Conservation (phyloP, 2,797 vertebrate species). For the Sylvilagus floridanus region DNA sequence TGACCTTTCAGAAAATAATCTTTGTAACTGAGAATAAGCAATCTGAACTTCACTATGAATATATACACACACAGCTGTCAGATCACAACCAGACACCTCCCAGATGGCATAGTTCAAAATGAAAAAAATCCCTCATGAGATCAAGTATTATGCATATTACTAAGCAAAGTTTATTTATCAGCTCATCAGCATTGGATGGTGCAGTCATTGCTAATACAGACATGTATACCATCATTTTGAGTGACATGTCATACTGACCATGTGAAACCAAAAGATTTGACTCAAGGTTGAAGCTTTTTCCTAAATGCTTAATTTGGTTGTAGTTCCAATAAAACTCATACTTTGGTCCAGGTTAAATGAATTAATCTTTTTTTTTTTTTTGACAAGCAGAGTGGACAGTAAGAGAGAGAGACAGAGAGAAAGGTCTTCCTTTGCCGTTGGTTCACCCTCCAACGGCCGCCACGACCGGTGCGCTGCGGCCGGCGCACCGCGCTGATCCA, state of each 20-base stretch:
- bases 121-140: conserved; percentile 6
- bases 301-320: background rate
- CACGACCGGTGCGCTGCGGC: no score
- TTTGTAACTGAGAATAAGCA: background rate
- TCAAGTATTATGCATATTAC: background rate
- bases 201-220: background rate
- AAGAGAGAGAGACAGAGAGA: no score
- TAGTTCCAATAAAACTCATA: conserved; percentile 3
- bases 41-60: background rate
- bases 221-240: background rate
- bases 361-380: background rate
- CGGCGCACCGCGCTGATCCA: no score
- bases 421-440: no score
- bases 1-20: conserved; percentile 20
- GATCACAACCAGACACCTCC: background rate
- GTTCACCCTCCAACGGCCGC: no score
- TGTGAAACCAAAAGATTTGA: background rate
- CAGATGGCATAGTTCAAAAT: background rate
- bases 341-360: conserved; percentile 13
- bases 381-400: no score
- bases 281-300: background rate
- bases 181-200: background rate
- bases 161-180: background rate
- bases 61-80: background rate
- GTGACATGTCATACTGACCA: background rate